Conservation (phyloP, 2,113 vertebrate genomes). For the Cromileptes altivelis region DNA sequence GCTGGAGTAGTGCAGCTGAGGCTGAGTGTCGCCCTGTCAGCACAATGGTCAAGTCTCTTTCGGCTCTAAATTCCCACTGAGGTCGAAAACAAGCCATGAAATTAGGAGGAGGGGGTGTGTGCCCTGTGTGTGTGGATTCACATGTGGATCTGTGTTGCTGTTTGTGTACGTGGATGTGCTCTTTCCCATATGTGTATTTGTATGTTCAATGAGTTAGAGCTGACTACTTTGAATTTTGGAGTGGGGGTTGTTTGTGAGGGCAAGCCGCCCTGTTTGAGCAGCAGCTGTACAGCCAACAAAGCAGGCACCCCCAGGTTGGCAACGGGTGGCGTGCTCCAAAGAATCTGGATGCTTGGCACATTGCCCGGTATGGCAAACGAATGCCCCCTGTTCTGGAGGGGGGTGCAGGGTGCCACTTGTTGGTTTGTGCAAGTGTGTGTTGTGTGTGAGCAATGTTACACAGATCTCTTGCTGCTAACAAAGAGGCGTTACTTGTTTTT, state of each 20-base stretch:
- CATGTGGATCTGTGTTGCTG: slow-evolving; percentile 38
- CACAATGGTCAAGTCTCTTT: slow-evolving; percentile 78
- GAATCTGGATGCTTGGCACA: slow-evolving; percentile 78
- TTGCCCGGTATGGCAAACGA: slow-evolving; percentile 72
- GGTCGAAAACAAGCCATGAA: slow-evolving; percentile 78
- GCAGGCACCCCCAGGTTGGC: slow-evolving; percentile 68
- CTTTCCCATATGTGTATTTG: slow-evolving; percentile 37
- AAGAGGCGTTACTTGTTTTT: slow-evolving; percentile 52
- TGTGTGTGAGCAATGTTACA: slow-evolving; percentile 9
- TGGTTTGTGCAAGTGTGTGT: slow-evolving; percentile 55
- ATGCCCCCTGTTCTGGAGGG: slow-evolving; percentile 37
- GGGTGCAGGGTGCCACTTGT: slow-evolving; percentile 76
- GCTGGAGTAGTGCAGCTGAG: slow-evolving; percentile 59
- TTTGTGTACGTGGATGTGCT: slow-evolving; percentile 27
- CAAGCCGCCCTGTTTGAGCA: slow-evolving; percentile 52
- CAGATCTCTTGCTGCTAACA: slow-evolving; percentile 35
- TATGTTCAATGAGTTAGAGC: slow-evolving; percentile 45
- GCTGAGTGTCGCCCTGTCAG: slow-evolving; percentile 47
- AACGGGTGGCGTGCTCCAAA: slow-evolving; percentile 71
- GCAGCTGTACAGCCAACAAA: slow-evolving; percentile 74
- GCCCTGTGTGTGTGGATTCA: slow-evolving; percentile 14
- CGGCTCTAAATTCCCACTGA: slow-evolving; percentile 64
- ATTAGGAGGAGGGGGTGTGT: slow-evolving; percentile 68
- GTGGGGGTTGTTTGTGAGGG: slow-evolving; percentile 65
- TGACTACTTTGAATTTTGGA: slow-evolving; percentile 57